Conservation (phyloP, 2,797 vertebrate genomes). For the Threskiornis aethiopicus region DNA sequence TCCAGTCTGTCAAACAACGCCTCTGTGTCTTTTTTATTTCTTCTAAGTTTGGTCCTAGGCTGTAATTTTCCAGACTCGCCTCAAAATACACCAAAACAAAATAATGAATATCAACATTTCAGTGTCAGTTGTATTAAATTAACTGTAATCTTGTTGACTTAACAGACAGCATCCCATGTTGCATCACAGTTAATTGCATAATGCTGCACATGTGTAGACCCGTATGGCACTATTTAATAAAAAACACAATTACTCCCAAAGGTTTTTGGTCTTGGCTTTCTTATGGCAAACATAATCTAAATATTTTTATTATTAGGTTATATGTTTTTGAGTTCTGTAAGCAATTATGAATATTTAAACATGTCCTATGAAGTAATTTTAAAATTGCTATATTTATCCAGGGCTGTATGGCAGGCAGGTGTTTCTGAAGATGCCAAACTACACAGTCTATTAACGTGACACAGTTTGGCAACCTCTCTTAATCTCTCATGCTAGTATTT, state of each 20-base stretch:
- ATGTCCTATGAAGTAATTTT: slow-evolving; percentile 58
- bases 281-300: slow-evolving; percentile 69
- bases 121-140: slow-evolving; percentile 1
- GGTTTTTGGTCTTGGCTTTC: slow-evolving; percentile 51
- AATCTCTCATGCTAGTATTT: neutral
- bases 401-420: slow-evolving; percentile 61
- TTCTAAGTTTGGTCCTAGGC: slow-evolving; percentile 55
- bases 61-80: slow-evolving; percentile 41
- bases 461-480: neutral
- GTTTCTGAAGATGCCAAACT: slow-evolving; percentile 63
- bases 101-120: slow-evolving; percentile 13
- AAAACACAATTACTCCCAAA: slow-evolving; percentile 45
- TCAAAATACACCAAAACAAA: slow-evolving; percentile 35
- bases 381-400: slow-evolving; percentile 61
- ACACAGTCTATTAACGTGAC: slow-evolving; percentile 28
- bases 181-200: slow-evolving; percentile 45
- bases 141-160: slow-evolving; percentile 3
- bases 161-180: neutral
- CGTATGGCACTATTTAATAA: slow-evolving; percentile 61
- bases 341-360: slow-evolving; percentile 70
- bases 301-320: slow-evolving; percentile 78
- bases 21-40: slow-evolving; percentile 79
- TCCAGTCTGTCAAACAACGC: slow-evolving; percentile 85
- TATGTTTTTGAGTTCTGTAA: slow-evolving; percentile 71
- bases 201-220: slow-evolving; percentile 58